Base-by-base conservation (phyloP, 30 jellyfish, hydroid and myxozoan species). In the Chironex yamaguchii region DNA sequence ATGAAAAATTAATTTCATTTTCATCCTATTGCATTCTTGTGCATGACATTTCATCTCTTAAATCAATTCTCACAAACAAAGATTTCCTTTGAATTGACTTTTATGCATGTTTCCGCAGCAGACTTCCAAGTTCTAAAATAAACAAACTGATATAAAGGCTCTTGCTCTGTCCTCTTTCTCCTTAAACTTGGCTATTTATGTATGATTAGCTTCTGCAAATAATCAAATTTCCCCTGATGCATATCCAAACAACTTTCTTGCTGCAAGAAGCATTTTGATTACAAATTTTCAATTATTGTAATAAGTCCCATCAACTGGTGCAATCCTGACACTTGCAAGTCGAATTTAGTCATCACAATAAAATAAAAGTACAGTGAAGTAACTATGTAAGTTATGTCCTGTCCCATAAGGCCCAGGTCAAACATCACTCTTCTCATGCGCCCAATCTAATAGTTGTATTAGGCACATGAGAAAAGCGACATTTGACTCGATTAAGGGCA, bases 161-260 rank as follows among this genome's bases (percentile, higher is more conserved):
- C 79, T 26, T 51, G 89, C 78, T 76, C 34, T 67, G 34, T 52
- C 48, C 26, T 76, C 79, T 53, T 53, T 53, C 79, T 52, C 78
- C 78, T 52, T 76, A 36, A 76, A 76, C 26, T 1, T 66, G 49
- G 52, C 76, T 76, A 34, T 29, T 33, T 52, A 33, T 0, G 76
- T 62, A 29, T 75, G 32, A 28, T 49, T 22, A 3, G 53, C 78
- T 1, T 25, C 79, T 23, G 78, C 34, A 28, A 36, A 17, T 76
- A 76, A 52, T 32, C 31, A 66, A 52, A 54, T 76, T 50, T 76
- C 89, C 2, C 89, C 78, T 11, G 64, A n/a, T n/a, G 78, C 89
- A 52, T 71, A 71, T 36, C 58, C 73, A 36, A 71, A 71, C 34
- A 71, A 0, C 71, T 71, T 71, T 71, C 85, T 76, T 76, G 79